Conservation (phyloP, 2,113 vertebrate species). For the Poecilia latipinna region DNA sequence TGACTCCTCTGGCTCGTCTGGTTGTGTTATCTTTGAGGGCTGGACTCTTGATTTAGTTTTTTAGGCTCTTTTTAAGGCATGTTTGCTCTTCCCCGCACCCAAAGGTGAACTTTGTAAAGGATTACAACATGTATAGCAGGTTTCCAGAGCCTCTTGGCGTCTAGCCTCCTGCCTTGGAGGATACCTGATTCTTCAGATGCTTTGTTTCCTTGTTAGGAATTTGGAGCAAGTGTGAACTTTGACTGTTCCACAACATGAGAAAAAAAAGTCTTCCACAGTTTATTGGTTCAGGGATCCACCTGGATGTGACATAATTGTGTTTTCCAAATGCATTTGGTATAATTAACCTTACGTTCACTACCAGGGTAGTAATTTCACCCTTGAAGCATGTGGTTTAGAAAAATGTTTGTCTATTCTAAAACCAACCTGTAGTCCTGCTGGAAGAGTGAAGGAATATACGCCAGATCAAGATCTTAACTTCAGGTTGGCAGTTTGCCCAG, state of each 20-base stretch:
- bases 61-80: constrained; percentile 33
- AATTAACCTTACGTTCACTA: not conserved
- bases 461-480: constrained; percentile 62
- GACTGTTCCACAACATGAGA: not conserved
- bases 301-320: not conserved
- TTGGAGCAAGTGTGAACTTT: not conserved
- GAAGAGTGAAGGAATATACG: constrained; percentile 62
- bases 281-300: not conserved
- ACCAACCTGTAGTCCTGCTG: constrained; percentile 25
- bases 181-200: not conserved
- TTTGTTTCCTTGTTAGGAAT: not conserved
- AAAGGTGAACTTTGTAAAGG: constrained; percentile 65
- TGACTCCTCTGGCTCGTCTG: constrained; percentile 24
- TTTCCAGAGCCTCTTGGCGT: constrained; percentile 9
- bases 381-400: not conserved
- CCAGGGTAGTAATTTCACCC: not conserved
- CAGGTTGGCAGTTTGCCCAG: constrained; percentile 52
- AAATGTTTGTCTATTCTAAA: constrained; percentile 5
- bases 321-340: not conserved
- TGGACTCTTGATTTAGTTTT: constrained; percentile 31
- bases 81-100: constrained; percentile 57
- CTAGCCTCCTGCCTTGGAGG: not conserved
- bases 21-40: constrained; percentile 55
- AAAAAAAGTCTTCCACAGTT: not conserved
- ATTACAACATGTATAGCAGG: constrained; percentile 42